Base-by-base conservation (phyloP, 2,888 invertebrate genomes). In the Amiota communis region DNA sequence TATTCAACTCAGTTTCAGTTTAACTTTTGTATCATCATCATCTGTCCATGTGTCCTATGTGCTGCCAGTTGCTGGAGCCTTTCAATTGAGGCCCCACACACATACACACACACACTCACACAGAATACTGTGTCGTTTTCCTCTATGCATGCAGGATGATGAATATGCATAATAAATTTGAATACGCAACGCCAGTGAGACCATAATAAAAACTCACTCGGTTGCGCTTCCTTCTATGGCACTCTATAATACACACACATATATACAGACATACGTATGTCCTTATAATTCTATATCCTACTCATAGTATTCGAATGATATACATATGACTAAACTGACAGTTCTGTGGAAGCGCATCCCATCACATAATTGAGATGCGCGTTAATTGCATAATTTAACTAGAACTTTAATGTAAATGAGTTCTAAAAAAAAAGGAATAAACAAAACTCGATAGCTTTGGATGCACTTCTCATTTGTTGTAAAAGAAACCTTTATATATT, bases 121-220 rank as follows among this genome's bases (percentile, higher is more conserved):
- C 20, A 20, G 59, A 17, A 65, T 49, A 65, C 65, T 68, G 51
- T 68, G 2, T 65, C 67, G 67, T 51, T 36, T 36, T 36, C 36
- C 36, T 36, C 23, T 68, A 51, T 68, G 67, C 67, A 68, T 68
- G 49, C 53, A 36, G 6, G 36, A 13, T 68, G 67, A 68, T 68
- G 67, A 68, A 68, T 68, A 53, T 17, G 51, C 67, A 68, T 68
- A 68, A 47, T 68, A 68, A 68, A 68, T 68, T 53, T 68, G 46
- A 63, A 36, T 63, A 46, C 46, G 15, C 11, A 12, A 36, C 13
- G 36, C 11, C 10, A 23, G 36, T 46, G 13, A 63, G 13, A 36
- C 23, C 46, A 53, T 53, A 53, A 53, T n/a, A 53, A n/a, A n/a
- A n/a, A 53, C 12, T 53, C 6, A n/a, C n/a, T 53, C 4, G 3